Conservation (phyloP, 2,888 invertebrate species). For the Drosophila hamatofila region DNA sequence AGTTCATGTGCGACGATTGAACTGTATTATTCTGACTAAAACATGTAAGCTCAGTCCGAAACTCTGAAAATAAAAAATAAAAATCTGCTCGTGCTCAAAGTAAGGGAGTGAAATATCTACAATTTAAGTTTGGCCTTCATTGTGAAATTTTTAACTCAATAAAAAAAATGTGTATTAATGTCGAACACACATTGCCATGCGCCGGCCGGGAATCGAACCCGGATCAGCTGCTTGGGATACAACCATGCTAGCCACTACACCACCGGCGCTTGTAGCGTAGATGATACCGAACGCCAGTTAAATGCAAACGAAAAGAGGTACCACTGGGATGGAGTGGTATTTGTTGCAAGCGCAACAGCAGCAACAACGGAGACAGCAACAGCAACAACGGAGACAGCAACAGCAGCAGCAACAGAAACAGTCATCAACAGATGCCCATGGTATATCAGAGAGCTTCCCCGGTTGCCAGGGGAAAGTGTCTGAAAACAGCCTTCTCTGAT, state of each 20-base stretch:
- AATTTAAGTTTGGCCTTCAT: not conserved
- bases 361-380: not conserved
- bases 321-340: not conserved
- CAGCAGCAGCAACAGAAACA: not conserved
- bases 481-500: slow-evolving; percentile 9
- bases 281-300: slow-evolving; percentile 14
- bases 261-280: slow-evolving; percentile 35
- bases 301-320: slow-evolving; percentile 2
- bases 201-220: slow-evolving; percentile 56
- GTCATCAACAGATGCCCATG: slow-evolving; percentile 2
- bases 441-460: not conserved
- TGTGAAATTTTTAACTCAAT: not conserved
- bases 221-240: slow-evolving; percentile 51
- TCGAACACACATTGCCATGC: slow-evolving; percentile 13
- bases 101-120: not conserved
- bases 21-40: not conserved
- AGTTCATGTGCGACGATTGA: not conserved
- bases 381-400: not conserved
- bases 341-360: slow-evolving; percentile 1
- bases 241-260: slow-evolving; percentile 55
- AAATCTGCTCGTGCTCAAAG: not conserved
- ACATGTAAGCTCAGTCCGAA: not conserved
- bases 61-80: too few relatives aligned
- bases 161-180: slow-evolving; percentile 1
- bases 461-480: not conserved